Conservation (phyloP, 2,888 invertebrate species). For the Harmothoe impar region DNA sequence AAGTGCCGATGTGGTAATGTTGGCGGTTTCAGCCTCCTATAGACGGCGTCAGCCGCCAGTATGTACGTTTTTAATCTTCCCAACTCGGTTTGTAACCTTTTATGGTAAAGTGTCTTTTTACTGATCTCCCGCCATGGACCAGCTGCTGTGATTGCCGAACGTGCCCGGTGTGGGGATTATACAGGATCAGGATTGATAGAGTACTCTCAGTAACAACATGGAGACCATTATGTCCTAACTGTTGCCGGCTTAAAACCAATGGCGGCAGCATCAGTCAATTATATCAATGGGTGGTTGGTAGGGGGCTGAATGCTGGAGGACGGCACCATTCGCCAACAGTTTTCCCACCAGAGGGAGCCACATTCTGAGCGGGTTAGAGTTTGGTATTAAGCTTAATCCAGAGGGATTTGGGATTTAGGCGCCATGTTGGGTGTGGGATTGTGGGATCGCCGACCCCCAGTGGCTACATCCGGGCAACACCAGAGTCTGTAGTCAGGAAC, state of each 20-base stretch:
- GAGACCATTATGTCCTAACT: constrained; percentile 31
- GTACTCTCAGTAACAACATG: constrained; percentile 33
- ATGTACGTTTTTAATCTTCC: neutral
- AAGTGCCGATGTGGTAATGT: too few relatives aligned
- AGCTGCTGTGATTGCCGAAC: neutral
- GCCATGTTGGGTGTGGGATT: neutral
- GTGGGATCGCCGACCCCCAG: neutral
- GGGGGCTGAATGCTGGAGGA: neutral
- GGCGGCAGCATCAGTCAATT: constrained; percentile 25
- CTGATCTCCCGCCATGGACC: neutral
- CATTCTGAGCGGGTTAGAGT: neutral
- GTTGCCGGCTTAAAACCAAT: constrained; percentile 19
- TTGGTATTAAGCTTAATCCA: constrained; percentile 47
- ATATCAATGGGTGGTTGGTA: constrained; percentile 35
- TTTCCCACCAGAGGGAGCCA: neutral
- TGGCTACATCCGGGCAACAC: neutral
- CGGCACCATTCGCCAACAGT: too few relatives aligned
- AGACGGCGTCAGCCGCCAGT: too few relatives aligned
- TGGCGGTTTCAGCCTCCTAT: too few relatives aligned
- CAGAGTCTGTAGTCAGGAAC: neutral
- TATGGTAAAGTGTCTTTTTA: neutral
- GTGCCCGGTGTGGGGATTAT: constrained; percentile 1
- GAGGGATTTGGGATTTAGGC: constrained; percentile 17
- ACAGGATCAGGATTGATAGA: constrained; percentile 33
- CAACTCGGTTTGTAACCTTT: neutral